Conservation (phyloP, 1,140 invertebrate genomes). For the Steinernema feltiae region DNA sequence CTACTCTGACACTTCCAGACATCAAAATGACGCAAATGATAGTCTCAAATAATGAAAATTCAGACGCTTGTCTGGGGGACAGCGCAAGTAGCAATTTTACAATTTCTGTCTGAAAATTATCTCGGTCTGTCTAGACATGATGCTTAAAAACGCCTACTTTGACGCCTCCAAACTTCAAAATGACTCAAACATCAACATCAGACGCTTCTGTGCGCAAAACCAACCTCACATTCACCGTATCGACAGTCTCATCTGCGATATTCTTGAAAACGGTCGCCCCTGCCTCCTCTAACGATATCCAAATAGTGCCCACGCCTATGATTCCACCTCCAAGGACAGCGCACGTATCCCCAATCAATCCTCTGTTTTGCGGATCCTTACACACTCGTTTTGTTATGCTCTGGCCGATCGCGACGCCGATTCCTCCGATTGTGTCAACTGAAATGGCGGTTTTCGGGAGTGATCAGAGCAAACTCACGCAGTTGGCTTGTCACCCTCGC, state of each 20-base stretch:
- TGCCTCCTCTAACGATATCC: conserved; percentile 39
- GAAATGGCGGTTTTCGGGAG: conserved; percentile 1
- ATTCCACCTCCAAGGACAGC: conserved; percentile 39
- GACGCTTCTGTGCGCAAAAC: not conserved
- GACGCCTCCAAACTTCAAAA: no score
- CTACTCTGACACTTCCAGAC: no score
- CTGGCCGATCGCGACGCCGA: conserved; percentile 36
- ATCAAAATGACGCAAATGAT: no score
- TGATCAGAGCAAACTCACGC: conserved; percentile 22
- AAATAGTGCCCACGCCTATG: conserved; percentile 31
- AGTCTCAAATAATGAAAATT: no score
- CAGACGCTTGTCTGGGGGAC: no score
- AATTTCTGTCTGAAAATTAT: no score
- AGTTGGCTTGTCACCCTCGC: conserved; percentile 41
- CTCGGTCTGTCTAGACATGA: no score
- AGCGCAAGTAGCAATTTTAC: no score
- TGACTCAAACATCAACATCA: no score
- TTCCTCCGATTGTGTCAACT: conserved; percentile 43
- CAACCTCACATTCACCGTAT: conserved; percentile 34
- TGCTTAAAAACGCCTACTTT: no score
- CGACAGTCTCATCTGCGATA: conserved; percentile 39
- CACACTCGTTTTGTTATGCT: conserved; percentile 30
- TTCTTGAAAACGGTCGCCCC: conserved; percentile 31
- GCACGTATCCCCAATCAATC: conserved; percentile 31
- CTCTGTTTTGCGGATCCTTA: conserved; percentile 30